Base-by-base conservation (phyloP, 2,113 vertebrate genomes). In the Genyomyrus donnyi region DNA sequence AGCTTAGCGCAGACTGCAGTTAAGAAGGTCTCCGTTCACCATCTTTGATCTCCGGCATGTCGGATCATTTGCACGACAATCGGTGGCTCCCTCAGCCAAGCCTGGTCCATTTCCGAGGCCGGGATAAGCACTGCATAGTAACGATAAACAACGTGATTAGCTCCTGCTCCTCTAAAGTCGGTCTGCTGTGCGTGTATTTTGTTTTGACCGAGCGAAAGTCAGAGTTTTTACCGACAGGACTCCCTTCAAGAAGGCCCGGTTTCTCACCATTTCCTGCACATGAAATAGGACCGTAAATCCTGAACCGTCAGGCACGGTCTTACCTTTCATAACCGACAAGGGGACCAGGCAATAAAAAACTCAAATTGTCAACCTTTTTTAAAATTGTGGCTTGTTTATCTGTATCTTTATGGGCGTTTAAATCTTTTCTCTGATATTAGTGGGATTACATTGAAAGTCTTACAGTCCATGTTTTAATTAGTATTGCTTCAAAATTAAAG, bases 401-500 rank as follows among this genome's bases (percentile, higher is more conserved):
- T 95, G 95, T 95, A 93, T 95, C 95, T 95, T 95, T 94, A 92
- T 92, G 94, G 94, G 94, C 94, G 94, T 95, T 95, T 95, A 39
- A 95, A 95, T 95, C 94, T 95, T 96, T 95, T 74, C 35, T 2
- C 39, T 27, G 45, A 90, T 86, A 87, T 52, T 94, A 93, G 93
- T 94, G 93, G 92, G 92, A 94, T 93, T 91, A 93, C 92, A 94
- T 93, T 93, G 95, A 95, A 94, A 93, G 90, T 92, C 91, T 91
- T 91, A 87, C 87, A 42, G 92, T 95, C 93, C 92, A 91, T 90
- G 92, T 95, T 96, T 93, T 95, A 95, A 96, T 95, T 95, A 95
- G 94, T 93, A 95, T 94, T 93, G 92, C 93, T 94, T 93, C 92
- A 94, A 94, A 95, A 95, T 96, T 95, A 95, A 95, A 96, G 95